Conservation (phyloP, 2,113 vertebrate species). For the Chloroceryle aenea region DNA sequence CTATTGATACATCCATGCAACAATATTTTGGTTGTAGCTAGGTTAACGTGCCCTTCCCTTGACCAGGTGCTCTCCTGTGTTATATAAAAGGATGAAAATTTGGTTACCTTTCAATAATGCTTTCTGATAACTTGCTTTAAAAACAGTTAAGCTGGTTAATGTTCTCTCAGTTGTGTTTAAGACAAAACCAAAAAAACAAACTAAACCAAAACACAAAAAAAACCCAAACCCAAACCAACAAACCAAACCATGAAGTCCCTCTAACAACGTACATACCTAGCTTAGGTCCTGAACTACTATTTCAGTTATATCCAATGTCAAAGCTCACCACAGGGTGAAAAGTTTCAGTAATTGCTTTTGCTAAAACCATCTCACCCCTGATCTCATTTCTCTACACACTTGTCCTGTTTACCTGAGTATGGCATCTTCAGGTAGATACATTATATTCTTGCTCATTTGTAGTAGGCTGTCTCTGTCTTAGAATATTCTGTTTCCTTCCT, state of each 20-base stretch:
- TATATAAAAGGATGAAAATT: not conserved
- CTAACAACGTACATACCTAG: not conserved
- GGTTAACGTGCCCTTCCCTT: not conserved
- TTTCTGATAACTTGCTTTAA: not conserved
- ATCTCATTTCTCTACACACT: not conserved
- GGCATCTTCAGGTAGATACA: not conserved
- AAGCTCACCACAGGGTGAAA: not conserved
- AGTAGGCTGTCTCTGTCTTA: not conserved
- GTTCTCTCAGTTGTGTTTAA: not conserved
- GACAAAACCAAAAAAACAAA: not conserved
- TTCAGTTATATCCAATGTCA: not conserved
- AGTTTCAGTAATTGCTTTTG: not conserved
- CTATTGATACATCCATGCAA: not conserved
- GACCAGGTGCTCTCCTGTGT: not conserved
- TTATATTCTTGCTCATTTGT: not conserved
- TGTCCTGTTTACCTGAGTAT: not conserved
- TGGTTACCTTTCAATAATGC: not conserved
- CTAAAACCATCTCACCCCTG: not conserved
- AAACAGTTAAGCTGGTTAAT: not conserved
- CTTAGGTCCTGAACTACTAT: not conserved
- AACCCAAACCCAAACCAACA: not conserved
- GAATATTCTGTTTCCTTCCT: not conserved
- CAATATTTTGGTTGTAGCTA: not conserved
- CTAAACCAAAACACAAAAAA: not conserved
- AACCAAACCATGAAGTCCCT: not conserved